Conservation (phyloP, 2,888 invertebrate species). For the Apocheima hispidaria region DNA sequence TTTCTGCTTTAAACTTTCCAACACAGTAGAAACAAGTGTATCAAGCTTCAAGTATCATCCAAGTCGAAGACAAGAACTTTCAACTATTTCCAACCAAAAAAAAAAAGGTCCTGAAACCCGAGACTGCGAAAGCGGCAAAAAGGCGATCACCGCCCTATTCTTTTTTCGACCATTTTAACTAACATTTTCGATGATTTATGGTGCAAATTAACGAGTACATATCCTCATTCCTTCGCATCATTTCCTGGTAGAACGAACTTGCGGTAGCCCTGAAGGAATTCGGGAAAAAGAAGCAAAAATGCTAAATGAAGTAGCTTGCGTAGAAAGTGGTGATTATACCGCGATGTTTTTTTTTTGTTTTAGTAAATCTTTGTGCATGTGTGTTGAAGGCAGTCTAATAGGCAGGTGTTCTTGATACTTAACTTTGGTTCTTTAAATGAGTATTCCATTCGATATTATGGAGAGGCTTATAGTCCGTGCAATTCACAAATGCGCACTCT, state of each 20-base stretch:
- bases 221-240: slow-evolving; percentile 84
- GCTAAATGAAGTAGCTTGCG: slow-evolving; percentile 47
- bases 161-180: slow-evolving; percentile 60
- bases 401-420: slow-evolving; percentile 12
- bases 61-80: slow-evolving; percentile 33
- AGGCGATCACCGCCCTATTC: slow-evolving; percentile 66
- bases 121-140: slow-evolving; percentile 73
- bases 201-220: slow-evolving; percentile 85
- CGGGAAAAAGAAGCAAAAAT: slow-evolving; percentile 72
- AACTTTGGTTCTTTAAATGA: neutral
- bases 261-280: slow-evolving; percentile 69
- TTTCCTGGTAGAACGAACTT: slow-evolving; percentile 83
- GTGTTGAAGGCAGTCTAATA: slow-evolving; percentile 5
- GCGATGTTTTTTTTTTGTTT: slow-evolving; percentile 46
- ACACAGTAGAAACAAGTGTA: neutral
- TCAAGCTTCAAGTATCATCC: neutral
- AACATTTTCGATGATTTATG: slow-evolving; percentile 85
- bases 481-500: too few relatives aligned
- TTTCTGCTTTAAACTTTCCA: too few relatives aligned
- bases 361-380: slow-evolving; percentile 33
- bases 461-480: too few relatives aligned
- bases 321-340: slow-evolving; percentile 46
- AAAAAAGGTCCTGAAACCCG: slow-evolving; percentile 68
- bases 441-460: too few relatives aligned
- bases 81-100: slow-evolving; percentile 48